phyloP scores from a whole-genome alignment of 2,797 vertebrate genomes.

The Arctocebus calabarensis region DNA sequence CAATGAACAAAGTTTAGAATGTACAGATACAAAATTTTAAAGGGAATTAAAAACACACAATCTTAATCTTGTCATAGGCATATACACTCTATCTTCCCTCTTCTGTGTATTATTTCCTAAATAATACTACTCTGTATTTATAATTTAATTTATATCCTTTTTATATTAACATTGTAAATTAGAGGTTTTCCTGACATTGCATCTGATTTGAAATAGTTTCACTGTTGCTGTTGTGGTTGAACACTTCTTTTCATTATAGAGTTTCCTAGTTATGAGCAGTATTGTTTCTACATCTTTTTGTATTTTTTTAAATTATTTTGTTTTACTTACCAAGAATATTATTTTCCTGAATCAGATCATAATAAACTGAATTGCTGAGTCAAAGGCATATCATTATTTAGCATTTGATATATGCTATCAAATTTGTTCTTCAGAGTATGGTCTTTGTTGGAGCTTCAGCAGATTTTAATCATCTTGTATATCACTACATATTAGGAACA shows the following conservation, averaged over 20 bases:
- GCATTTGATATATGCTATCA: not conserved
- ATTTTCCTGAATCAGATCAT: not conserved
- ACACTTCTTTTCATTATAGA: not conserved
- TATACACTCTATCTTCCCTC: not conserved
- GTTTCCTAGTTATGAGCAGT: slow-evolving; percentile 1
- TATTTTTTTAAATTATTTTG: slow-evolving; percentile 10
- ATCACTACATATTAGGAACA: not conserved
- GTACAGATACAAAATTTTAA: not conserved
- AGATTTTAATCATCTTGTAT: not conserved
- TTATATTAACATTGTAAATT: not conserved
- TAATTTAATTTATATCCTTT: not conserved
- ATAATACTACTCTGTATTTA: not conserved
- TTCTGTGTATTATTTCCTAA: not conserved
- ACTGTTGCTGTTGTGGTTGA: not conserved
- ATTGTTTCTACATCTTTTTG: slow-evolving; percentile 13
- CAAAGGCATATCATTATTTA: not conserved
- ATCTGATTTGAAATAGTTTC: not conserved
- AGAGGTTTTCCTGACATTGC: slow-evolving; percentile 1
- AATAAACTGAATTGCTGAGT: not conserved
- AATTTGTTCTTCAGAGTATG: not conserved
- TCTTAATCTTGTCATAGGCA: not conserved
- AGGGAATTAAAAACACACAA: not conserved
- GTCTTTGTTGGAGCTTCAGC: not conserved
- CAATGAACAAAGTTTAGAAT: slow-evolving; percentile 6
- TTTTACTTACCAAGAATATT: not conserved